Base-by-base conservation (phyloP, 2,113 vertebrate species). In the Coturnix japonica region DNA sequence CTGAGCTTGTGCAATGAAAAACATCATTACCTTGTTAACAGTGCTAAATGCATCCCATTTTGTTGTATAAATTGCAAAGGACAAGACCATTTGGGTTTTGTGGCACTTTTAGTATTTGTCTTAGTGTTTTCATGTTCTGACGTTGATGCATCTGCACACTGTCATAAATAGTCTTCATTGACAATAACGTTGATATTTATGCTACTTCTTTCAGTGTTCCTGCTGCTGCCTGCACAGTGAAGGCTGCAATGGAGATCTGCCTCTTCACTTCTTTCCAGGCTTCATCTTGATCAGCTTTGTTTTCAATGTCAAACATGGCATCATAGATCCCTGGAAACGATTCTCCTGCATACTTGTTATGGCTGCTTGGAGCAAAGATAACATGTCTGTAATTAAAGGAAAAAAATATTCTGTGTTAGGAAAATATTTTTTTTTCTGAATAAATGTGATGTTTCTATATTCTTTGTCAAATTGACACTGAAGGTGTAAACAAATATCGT, bases 301-400 rank as follows among this genome's bases (percentile, higher is more conserved):
- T 98, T 93, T 97, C 67, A 20, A 99, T 99, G 86, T 99, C 98
- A 93, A 99, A 99, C 93, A 99, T 84, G 43, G 99, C 98, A 77
- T 99, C 99, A 6, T 98, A 99, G 94, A 99, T 98, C 60, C 99
- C 99, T 16, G 99, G 99, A 87, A 99, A 99, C 51, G 99, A 99
- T 96, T 99, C 98, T 35, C 99, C 99, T 13, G 98, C 98, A 6
- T 99, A 99, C 95, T 99, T 99, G 93, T 99, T 99, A 77, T 99
- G 98, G 85, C 98, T 99, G 97, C 98, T 99, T 44, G 99, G 99
- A 94, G 99, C 99, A 91, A 99, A 99, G 67, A 99, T 98, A 41
- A 99, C 92, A 64, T 99, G 99, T 73, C 99, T 99, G 95, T 54
- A 23, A 70, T 28, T 35, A 75, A 91, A 30, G 47, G 10, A n/a